Evolutionary conservation across 2,113 vertebrate species (phyloP), one percentile per base, ranked within the genome.

Genomic region (Phaetusa simplex): DNA sequence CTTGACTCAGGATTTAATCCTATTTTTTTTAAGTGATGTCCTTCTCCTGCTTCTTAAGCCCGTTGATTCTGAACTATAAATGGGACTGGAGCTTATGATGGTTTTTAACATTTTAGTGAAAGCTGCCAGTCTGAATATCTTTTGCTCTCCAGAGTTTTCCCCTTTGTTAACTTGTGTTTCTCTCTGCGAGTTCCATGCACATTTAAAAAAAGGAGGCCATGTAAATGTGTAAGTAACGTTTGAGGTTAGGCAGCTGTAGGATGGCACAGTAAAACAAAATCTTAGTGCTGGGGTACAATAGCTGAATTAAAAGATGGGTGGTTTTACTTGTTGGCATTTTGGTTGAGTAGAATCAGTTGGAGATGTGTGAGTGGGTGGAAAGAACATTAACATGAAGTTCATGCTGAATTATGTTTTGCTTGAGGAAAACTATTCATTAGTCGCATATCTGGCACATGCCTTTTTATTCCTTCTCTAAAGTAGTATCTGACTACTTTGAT

Each of bases 401-500:
- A 92, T 90, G 65, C 90, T 88, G 95, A 94, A 96, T 97, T 94
- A 66, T 90, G 82, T 96, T 96, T 96, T 96, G 82, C 94, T 96
- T 89, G 85, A 94, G 94, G 86, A 96, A 95, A 73, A 81, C 88
- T 96, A 90, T 92, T 96, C 94, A 94, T 97, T 96, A 93, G 85
- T 88, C 71, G 80, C 82, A 52, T 86, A 96, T 92, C 71, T 95
- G 94, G 95, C 82, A 97, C 85, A 74, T 95, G 80, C 50, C 83
- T 96, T 94, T 95, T 90, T 86, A 83, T 94, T 96, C 79, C 82
- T 88, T 70, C 82, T 90, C 76, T 88, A 56, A 92, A 92, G 93
- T 47, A 45, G 55, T 90, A 93, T 93, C 88, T 95, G 92, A 97
- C 67, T 91, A 22, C 72, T 92, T 83, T 78, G 94, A 93, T 97